phyloP scores from a whole-genome alignment of 2,797 vertebrate species.

The Sebastes oblongus region DNA sequence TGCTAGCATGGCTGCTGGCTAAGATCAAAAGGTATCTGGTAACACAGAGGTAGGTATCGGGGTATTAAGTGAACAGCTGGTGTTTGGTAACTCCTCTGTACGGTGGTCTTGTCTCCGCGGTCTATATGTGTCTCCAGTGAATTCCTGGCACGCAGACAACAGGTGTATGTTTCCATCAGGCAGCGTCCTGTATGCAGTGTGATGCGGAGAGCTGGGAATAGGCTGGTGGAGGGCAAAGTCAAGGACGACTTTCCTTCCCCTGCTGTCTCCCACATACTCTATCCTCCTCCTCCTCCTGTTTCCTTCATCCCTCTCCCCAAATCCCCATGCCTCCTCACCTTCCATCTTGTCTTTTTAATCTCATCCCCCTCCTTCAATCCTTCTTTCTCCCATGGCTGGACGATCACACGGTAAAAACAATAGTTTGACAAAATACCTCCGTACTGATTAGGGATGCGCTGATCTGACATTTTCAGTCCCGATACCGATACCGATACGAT shows the following conservation, averaged over 20 bases:
- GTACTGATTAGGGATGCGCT: not conserved
- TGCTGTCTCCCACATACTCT: not conserved
- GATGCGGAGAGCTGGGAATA: constrained; percentile 25
- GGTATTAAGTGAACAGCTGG: constrained; percentile 2
- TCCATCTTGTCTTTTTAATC: not conserved
- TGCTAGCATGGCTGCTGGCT: not conserved
- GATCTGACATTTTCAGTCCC: not conserved
- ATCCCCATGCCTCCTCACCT: not conserved
- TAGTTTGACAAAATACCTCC: not conserved
- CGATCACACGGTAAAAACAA: not conserved
- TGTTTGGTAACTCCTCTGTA: not conserved
- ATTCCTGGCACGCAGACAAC: constrained; percentile 47
- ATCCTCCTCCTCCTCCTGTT: not conserved
- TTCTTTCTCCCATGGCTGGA: not conserved
- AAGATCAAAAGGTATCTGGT: not conserved
- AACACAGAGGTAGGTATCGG: not conserved
- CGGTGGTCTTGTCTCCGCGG: not conserved
- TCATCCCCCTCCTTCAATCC: not conserved
- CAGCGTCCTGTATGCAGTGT: not conserved
- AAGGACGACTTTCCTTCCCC: constrained; percentile 24
- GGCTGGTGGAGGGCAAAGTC: constrained; percentile 31
- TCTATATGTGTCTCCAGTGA: constrained; percentile 26
- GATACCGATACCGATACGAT: too few species aligned
- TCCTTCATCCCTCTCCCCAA: constrained; percentile 4
- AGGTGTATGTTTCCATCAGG: constrained; percentile 45